A percentile compares a stretch with the other conserved stretches of the same genome.
These are phyloP conservation scores for Alviniconcha marisindica DNA, from an alignment of 1,140 invertebrate genomes.

Conservation along the genomic window DNA sequence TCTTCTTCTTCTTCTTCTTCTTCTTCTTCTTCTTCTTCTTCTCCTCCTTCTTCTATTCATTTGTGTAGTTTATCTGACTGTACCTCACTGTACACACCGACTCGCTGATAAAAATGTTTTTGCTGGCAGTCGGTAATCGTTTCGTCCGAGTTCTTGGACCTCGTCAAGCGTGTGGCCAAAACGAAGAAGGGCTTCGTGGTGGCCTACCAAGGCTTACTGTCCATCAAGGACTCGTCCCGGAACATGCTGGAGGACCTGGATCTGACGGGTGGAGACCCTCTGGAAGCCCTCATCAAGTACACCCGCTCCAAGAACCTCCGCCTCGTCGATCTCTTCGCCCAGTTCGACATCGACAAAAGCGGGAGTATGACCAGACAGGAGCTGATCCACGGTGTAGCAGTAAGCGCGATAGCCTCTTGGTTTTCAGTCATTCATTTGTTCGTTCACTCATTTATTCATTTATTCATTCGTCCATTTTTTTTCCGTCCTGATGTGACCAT, in stretches of 20 bases:
- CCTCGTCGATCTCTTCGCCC: constrained; percentile 14
- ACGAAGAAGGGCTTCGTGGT: neutral
- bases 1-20: too few relatives aligned
- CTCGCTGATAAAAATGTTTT: too few relatives aligned
- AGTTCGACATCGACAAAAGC: constrained; percentile 24
- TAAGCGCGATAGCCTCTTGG: too few relatives aligned
- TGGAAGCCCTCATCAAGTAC: constrained; percentile 18
- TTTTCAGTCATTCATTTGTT: too few relatives aligned
- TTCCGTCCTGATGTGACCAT: too few relatives aligned
- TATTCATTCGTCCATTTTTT: too few relatives aligned
- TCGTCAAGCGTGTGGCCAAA: neutral
- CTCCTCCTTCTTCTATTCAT: too few relatives aligned
- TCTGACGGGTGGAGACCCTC: constrained; percentile 14
- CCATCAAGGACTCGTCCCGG: constrained; percentile 11
- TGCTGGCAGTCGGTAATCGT: constrained; percentile 14
- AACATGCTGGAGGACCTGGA: constrained; percentile 10
- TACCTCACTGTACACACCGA: too few relatives aligned
- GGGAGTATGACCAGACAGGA: constrained; percentile 25
- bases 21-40: too few relatives aligned
- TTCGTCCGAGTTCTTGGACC: neutral
- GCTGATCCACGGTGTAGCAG: neutral
- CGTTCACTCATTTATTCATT: too few relatives aligned
- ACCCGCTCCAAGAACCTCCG: constrained; percentile 16
- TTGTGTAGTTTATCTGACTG: too few relatives aligned
- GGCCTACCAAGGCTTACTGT: neutral